These are phyloP conservation scores for Rugalucina vietnamica DNA, from an alignment of 2,888 invertebrate genomes.

Conservation along the genomic window DNA sequence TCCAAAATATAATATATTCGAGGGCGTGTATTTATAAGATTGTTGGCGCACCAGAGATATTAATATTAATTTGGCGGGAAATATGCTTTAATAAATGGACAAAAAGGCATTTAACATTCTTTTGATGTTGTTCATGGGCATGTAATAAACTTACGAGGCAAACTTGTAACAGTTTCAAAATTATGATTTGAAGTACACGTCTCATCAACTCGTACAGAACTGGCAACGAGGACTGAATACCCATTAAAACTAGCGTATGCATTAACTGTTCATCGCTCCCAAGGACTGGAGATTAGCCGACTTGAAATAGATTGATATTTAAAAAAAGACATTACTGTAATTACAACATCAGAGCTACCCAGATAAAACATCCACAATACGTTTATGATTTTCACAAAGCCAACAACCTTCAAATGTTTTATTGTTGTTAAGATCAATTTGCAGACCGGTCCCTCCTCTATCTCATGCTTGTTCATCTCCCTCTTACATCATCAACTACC, in stretches of 20 bases:
- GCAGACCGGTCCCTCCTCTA: no score
- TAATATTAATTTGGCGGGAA: neutral
- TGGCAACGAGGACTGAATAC: conserved; percentile 1
- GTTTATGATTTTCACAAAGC: neutral
- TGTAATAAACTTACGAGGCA: conserved; percentile 1
- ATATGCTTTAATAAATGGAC: neutral
- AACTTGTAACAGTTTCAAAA: neutral
- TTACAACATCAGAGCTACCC: neutral
- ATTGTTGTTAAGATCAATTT: no score
- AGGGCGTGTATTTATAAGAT: no score
- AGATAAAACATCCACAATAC: neutral
- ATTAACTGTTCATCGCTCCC: conserved; percentile 16
- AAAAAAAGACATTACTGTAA: neutral
- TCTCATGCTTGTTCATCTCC: no score
- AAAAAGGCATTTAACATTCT: neutral
- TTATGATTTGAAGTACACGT: conserved; percentile 9
- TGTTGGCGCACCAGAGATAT: neutral
- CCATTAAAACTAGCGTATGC: conserved; percentile 16
- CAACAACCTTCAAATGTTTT: no score
- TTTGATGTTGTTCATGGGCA: neutral
- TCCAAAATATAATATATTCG: no score
- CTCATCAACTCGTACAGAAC: neutral
- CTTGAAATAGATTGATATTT: conserved; percentile 17
- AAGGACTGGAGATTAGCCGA: neutral
- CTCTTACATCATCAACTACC: no score